Evolutionary conservation across 2,797 vertebrate genomes (phyloP).

Genomic region (Myoxocephalus aenaeus): DNA sequence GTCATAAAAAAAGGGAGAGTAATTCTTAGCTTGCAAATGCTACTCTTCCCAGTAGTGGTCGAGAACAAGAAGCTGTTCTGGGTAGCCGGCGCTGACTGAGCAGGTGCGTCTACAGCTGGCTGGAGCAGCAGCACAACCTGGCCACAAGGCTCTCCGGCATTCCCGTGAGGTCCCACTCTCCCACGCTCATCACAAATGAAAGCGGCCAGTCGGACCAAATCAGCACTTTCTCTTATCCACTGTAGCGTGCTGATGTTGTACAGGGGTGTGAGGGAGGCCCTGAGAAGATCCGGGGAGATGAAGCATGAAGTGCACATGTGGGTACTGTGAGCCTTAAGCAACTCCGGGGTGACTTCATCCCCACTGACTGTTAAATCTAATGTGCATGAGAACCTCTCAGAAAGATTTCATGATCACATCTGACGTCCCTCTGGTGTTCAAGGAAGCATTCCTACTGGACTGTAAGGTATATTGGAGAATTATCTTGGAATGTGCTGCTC

Average conservation of each 20-base stretch:
- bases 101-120: conserved; percentile 70
- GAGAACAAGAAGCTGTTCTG: conserved; percentile 28
- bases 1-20: conserved; percentile 22
- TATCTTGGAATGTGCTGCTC: neutral
- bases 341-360: conserved; percentile 42
- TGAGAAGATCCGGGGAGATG: conserved; percentile 62
- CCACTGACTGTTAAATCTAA: conserved; percentile 12
- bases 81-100: conserved; percentile 58
- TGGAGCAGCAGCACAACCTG: conserved; percentile 56
- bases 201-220: conserved; percentile 66
- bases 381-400: conserved; percentile 9
- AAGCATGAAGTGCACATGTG: conserved; percentile 60
- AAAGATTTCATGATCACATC: conserved; percentile 19
- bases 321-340: conserved; percentile 40
- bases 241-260: conserved; percentile 57
- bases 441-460: neutral
- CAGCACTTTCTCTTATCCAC: conserved; percentile 65
- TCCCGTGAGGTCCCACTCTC: conserved; percentile 59
- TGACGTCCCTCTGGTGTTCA: neutral
- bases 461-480: neutral
- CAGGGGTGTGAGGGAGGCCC: conserved; percentile 44
- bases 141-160: conserved; percentile 59
- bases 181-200: conserved; percentile 79
- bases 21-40: conserved; percentile 33
- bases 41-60: neutral